Base-by-base conservation (phyloP, 2,113 vertebrate species). In the Thalassarche chlororhynchos region DNA sequence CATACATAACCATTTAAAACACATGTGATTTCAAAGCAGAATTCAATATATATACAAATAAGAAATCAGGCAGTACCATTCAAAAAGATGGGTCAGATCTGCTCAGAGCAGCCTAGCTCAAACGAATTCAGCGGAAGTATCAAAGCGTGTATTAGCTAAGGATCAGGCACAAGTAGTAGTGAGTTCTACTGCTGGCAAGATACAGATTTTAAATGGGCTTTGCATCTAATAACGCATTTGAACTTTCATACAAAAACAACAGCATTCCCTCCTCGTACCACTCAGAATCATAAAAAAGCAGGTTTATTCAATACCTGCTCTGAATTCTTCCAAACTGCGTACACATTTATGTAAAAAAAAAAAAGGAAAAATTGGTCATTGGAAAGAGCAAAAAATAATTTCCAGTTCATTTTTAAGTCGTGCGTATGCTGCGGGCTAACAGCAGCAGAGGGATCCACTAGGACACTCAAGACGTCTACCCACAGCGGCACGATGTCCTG, bases 301-400 rank as follows among this genome's bases (percentile, higher is more conserved):
- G n/a, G 23, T 46, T 78, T 36, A 8, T 38, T 57, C 19, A 44
- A 42, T 14, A 28, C 8, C 31, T 42, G 58, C 44, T 75, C 29
- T 8, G 31, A 66, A 42, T 57, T 54, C 31, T 17, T 51, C 40
- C 52, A 47, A 71, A 46, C 17, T 19, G 21, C 14, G 2, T 19
- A 10, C 0, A 4, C 3, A 9, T 34, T 52, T 40, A 18, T 32
- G 42, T 16, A 17, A 66, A 54, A 84, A 75, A 82, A 82, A 87
- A 68, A 51, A 0, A 21, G 11, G 38, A 18, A 69, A 66, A 70
- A 44, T 0, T 2, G 11, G 14, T 14, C 2, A 0, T 16, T 42
- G 60, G 36, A 55, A 61, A 42, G 40, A 78, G 5, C 4, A 11
- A 52, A 52, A 70, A 42, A 10, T 0, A 29, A 34, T 40, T 44